Evolutionary conservation across 2,888 invertebrate genomes (phyloP).

Genomic region (Lochmaea capreae): DNA sequence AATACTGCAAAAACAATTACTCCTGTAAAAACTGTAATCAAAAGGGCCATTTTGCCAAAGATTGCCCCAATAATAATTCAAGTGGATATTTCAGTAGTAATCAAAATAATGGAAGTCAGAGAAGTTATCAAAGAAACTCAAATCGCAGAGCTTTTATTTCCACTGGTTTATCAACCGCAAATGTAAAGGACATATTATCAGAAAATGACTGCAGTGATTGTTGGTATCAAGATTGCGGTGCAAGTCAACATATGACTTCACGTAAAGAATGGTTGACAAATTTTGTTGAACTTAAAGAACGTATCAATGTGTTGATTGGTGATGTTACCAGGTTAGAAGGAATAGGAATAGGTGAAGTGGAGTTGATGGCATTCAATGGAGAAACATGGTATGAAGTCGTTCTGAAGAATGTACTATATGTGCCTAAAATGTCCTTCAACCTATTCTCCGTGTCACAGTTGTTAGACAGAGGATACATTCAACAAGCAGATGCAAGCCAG

Average conservation of each 20-base stretch:
- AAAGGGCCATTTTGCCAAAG: conserved; percentile 20
- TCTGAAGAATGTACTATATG: conserved; percentile 38
- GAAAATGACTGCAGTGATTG: conserved; percentile 25
- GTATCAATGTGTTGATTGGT: conserved; percentile 36
- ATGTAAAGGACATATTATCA: conserved; percentile 27
- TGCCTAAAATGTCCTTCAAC: conserved; percentile 21
- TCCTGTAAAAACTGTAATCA: conserved; percentile 9
- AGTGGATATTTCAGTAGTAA: conserved; percentile 19
- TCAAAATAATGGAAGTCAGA: conserved; percentile 15
- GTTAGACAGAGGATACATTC: conserved; percentile 24
- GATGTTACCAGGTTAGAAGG: conserved; percentile 50
- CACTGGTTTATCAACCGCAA: conserved; percentile 30
- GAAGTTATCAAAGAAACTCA: conserved; percentile 14
- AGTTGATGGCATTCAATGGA: conserved; percentile 48
- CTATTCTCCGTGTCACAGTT: conserved; percentile 21
- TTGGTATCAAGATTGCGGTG: conserved; percentile 53
- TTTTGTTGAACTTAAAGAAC: conserved; percentile 34
- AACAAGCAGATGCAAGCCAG: conserved; percentile 18
- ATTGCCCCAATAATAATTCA: conserved; percentile 13
- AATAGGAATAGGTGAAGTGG: conserved; percentile 33
- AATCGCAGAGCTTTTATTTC: conserved; percentile 29
- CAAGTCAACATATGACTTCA: conserved; percentile 33
- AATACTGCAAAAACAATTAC: conserved; percentile 21
- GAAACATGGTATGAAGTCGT: conserved; percentile 44
- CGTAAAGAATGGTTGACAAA: conserved; percentile 49